phyloP scores from a whole-genome alignment of 2,888 invertebrate species.

The Chloroclystis v-ata region DNA sequence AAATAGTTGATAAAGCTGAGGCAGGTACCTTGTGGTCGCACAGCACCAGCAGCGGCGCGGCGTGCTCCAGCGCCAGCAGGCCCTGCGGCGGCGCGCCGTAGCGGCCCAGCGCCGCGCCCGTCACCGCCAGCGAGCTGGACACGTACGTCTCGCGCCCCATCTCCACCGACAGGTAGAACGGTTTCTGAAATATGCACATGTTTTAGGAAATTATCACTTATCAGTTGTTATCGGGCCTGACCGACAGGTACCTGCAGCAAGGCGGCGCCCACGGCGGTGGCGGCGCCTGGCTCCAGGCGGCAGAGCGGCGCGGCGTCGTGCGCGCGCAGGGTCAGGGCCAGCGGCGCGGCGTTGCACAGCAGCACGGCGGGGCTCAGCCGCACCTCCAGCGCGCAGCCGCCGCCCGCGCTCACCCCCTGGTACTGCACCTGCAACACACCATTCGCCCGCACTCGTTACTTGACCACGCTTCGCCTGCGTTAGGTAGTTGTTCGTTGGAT shows the following conservation, averaged over 20 bases:
- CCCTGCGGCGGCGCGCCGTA: constrained; percentile 56
- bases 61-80: constrained; percentile 48
- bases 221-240: too few relatives aligned
- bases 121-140: constrained; percentile 50
- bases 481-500: too few relatives aligned
- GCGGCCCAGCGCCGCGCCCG: constrained; percentile 47
- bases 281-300: constrained; percentile 54
- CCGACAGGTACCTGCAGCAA: constrained; percentile 50
- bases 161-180: constrained; percentile 66
- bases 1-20: too few relatives aligned
- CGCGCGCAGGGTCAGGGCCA: constrained; percentile 54
- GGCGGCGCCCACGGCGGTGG: constrained; percentile 47
- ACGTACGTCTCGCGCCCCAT: constrained; percentile 61
- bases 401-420: constrained; percentile 51
- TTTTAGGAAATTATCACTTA: too few relatives aligned
- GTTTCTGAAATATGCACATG: constrained; percentile 40
- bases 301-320: constrained; percentile 64
- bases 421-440: constrained; percentile 48
- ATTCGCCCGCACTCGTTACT: too few relatives aligned
- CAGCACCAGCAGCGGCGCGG: constrained; percentile 49
- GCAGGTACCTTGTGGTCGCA: constrained; percentile 55
- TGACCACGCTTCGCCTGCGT: too few relatives aligned
- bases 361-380: constrained; percentile 51
- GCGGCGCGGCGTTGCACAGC: constrained; percentile 57
- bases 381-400: constrained; percentile 57